Evolutionary conservation across 1,140 invertebrate species (phyloP).

Genomic region (Ephestia elutella): DNA sequence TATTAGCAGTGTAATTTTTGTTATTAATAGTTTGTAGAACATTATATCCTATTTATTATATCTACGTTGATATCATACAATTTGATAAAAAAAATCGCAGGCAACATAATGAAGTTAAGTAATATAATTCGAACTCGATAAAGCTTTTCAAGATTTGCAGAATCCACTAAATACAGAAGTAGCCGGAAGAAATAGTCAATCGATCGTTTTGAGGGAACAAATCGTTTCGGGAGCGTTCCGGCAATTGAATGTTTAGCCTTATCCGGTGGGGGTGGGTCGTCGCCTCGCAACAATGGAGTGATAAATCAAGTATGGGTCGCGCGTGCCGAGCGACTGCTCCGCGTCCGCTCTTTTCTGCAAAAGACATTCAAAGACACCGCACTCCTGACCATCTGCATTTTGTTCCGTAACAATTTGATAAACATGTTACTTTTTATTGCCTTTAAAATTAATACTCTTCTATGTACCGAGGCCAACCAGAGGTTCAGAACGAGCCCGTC

Average conservation of each 20-base stretch:
- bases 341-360: constrained; percentile 31
- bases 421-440: neutral
- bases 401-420: neutral
- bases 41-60: too few relatives aligned
- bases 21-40: too few relatives aligned
- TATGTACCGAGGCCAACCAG: neutral
- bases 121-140: neutral
- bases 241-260: constrained; percentile 63
- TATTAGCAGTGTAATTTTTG: too few relatives aligned
- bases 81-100: too few relatives aligned
- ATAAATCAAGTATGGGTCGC: constrained; percentile 70
- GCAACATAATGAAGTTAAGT: neutral
- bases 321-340: constrained; percentile 44
- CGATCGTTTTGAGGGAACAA: constrained; percentile 56
- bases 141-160: constrained; percentile 11
- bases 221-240: constrained; percentile 61
- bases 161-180: constrained; percentile 25
- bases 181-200: constrained; percentile 44
- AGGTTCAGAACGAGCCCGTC: constrained; percentile 13
- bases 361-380: constrained; percentile 54
- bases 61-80: too few relatives aligned
- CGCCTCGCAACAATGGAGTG: constrained; percentile 64
- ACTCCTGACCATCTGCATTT: constrained; percentile 8
- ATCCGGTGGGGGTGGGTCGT: constrained; percentile 52
- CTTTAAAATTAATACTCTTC: too few relatives aligned